Base-by-base conservation (phyloP, 2,888 invertebrate genomes). In the Troides helena region DNA sequence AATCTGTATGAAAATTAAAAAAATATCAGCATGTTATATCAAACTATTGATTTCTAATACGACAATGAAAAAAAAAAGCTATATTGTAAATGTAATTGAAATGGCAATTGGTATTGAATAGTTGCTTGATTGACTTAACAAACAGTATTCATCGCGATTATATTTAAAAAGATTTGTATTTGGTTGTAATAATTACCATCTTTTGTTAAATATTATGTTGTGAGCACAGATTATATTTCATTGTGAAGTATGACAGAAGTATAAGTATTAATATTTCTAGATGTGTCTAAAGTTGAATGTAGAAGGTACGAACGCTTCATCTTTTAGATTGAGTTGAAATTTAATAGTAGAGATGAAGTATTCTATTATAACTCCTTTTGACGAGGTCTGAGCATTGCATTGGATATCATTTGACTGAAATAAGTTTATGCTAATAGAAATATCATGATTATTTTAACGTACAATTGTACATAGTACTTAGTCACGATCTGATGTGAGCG, bases 91-190 rank as follows among this genome's bases (percentile, higher is more conserved):
- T 21, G 43, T 62, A 43, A 67, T 21, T 46, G 18, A 63, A 60
- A 58, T 64, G 59, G 56, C 53, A 17, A 53, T 46, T 53, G 59
- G 25, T 43, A 23, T 67, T 67, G 53, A 70, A 67, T 70, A 59
- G 67, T 39, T 25, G 53, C 59, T 67, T 70, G 70, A 70, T 70
- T 70, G 64, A 67, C 50, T 25, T 63, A 68, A 58, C 58, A n/a
- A 8, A 58, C 61, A 30, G 46, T 43, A 63, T 70, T 62, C 50
- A 62, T 17, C 21, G 17, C 18, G 39, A 23, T 67, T 58, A 56
- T 59, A 56, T 59, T 56, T 60, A 8, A 57, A 30, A 62, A 50
- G 62, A 62, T 66, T 66, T 50, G 59, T 59, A 10, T 6, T 43
- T 53, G 59, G 66, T 18, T 66, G 14, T 62, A 66, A 66, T 66